phyloP scores from a whole-genome alignment of 2,113 vertebrate species.

The Willisornis vidua region DNA sequence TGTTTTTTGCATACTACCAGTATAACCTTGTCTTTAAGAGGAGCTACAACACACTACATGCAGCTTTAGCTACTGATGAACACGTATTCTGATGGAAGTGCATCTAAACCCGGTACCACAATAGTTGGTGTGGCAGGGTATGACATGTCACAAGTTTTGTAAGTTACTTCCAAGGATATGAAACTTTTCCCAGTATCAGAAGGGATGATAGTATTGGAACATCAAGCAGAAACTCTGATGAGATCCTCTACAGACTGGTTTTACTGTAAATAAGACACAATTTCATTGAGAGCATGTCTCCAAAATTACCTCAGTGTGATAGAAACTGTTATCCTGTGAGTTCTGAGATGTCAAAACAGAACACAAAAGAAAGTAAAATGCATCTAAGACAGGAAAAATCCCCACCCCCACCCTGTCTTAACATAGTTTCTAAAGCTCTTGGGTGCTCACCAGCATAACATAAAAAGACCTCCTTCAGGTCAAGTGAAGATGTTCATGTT shows the following conservation, averaged over 20 bases:
- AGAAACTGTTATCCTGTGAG: neutral
- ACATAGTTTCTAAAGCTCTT: neutral
- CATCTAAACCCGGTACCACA: neutral
- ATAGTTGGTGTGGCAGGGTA: accelerated
- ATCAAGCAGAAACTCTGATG: neutral
- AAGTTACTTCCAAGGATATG: neutral
- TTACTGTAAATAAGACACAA: neutral
- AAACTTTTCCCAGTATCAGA: neutral
- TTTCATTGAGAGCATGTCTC: neutral
- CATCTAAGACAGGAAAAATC: accelerated
- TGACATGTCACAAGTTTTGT: neutral
- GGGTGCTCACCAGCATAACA: accelerated
- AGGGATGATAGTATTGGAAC: neutral
- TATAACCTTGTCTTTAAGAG: neutral
- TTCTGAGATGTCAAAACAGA: neutral
- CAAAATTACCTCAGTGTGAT: neutral
- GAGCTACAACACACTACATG: too few relatives aligned
- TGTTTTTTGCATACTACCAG: neutral
- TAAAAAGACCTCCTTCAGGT: neutral
- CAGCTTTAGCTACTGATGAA: neutral
- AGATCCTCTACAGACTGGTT: neutral
- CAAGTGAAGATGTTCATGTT: neutral
- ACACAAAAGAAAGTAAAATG: neutral
- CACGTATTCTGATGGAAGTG: neutral
- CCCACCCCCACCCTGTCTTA: accelerated